Conservation (phyloP, 2,113 vertebrate species). For the Gambusia holbrooki region DNA sequence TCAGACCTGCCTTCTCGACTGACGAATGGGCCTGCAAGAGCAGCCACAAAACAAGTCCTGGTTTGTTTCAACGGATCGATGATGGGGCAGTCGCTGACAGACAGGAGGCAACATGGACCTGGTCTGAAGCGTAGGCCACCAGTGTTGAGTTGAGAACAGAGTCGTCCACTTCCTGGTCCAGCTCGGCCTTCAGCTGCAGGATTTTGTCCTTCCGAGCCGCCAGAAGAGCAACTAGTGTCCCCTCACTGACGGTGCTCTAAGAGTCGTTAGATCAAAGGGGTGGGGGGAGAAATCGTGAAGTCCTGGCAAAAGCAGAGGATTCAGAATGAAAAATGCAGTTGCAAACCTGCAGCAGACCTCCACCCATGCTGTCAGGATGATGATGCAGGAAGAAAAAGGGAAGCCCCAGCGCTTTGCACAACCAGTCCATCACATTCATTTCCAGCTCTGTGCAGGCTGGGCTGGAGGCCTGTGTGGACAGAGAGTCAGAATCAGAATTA, state of each 20-base stretch:
- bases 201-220: conserved; percentile 93
- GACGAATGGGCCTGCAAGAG: conserved; percentile 92
- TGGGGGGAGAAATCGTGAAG: not conserved
- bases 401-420: conserved; percentile 94
- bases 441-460: conserved; percentile 97
- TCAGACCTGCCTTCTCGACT: conserved; percentile 93
- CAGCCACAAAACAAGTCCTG: not conserved
- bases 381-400: conserved; percentile 90
- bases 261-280: not conserved
- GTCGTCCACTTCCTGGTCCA: conserved; percentile 81
- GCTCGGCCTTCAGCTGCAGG: conserved; percentile 84
- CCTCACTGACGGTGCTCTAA: conserved; percentile 94
- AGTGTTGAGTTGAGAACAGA: conserved; percentile 89
- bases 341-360: conserved; percentile 91
- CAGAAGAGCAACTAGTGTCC: conserved; percentile 90
- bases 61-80: not conserved
- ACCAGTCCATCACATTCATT: conserved; percentile 96
- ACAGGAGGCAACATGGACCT: conserved; percentile 75
- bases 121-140: conserved; percentile 91
- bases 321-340: not conserved
- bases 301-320: not conserved
- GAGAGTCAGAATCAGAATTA: not conserved
- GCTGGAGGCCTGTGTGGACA: conserved; percentile 87
- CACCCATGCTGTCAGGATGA: conserved; percentile 87
- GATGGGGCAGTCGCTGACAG: not conserved